Evolutionary conservation across 2,888 invertebrate species (phyloP).

Genomic region (Brachylomia viminalis): DNA sequence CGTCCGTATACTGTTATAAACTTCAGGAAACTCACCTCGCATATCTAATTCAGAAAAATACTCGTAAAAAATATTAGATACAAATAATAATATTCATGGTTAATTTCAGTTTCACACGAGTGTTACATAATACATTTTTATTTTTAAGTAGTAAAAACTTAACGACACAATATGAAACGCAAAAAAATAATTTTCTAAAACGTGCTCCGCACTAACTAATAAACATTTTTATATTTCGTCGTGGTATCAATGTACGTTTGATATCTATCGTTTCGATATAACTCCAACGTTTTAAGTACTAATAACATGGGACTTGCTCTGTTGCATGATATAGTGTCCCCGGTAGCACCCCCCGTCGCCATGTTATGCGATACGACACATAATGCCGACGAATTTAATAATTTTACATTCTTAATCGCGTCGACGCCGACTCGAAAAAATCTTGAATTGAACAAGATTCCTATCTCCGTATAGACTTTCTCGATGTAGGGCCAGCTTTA

Average conservation of each 20-base stretch:
- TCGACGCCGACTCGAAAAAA: conserved; percentile 65
- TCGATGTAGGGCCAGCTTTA: conserved; percentile 49
- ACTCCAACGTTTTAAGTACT: conserved; percentile 84
- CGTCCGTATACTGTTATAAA: not conserved
- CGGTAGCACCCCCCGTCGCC: conserved; percentile 88
- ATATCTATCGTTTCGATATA: conserved; percentile 84
- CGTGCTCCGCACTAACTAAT: conserved; percentile 73
- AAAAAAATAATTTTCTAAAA: conserved; percentile 8
- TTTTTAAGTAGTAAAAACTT: not conserved
- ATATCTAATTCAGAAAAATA: not conserved
- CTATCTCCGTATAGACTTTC: conserved; percentile 65
- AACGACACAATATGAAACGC: not conserved
- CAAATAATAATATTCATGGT: not conserved
- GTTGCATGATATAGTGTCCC: conserved; percentile 78
- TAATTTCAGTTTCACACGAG: conserved; percentile 18
- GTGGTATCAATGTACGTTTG: conserved; percentile 80
- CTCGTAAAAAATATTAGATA: not conserved
- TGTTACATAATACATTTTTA: not conserved
- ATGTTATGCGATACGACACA: conserved; percentile 85
- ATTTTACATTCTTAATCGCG: conserved; percentile 69
- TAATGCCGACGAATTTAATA: conserved; percentile 79
- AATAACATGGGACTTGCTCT: conserved; percentile 75
- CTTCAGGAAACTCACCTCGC: not conserved
- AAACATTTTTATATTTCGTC: conserved; percentile 77
- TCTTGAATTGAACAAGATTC: conserved; percentile 63